These are phyloP conservation scores for Siphamia tubifer DNA, from an alignment of 2,113 vertebrate species.

Conservation along the genomic window DNA sequence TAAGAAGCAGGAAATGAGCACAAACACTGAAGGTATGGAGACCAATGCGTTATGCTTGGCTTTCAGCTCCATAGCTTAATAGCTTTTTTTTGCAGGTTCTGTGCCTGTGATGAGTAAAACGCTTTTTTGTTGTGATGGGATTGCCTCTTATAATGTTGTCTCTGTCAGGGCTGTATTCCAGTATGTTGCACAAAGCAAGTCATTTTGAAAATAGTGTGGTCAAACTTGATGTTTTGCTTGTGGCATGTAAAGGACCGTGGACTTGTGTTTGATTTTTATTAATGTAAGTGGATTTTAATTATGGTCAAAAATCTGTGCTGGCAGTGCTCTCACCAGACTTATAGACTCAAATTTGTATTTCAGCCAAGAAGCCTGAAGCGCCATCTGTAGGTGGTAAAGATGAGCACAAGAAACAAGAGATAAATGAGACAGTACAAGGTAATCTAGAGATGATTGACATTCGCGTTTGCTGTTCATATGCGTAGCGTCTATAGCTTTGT, in stretches of 20 bases:
- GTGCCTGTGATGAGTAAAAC: too few species aligned
- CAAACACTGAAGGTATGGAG: conserved; percentile 36
- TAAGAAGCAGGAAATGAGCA: conserved; percentile 36
- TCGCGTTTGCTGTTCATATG: not conserved
- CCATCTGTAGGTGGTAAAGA: conserved; percentile 16
- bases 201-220: not conserved
- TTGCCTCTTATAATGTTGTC: not conserved
- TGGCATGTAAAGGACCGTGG: too few species aligned
- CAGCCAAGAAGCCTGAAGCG: conserved; percentile 26
- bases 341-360: conserved; percentile 16
- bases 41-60: not conserved
- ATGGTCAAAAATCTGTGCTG: not conserved
- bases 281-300: too few species aligned
- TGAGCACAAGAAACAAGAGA: conserved; percentile 28
- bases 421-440: conserved; percentile 56
- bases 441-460: not conserved
- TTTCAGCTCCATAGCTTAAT: conserved; percentile 1
- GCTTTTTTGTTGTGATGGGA: not conserved
- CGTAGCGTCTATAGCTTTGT: not conserved
- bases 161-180: not conserved
- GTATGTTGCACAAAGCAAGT: not conserved
- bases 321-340: not conserved
- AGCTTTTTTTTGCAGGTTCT: too few species aligned
- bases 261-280: too few species aligned
- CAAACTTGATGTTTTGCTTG: not conserved